Base-by-base conservation (phyloP, 2,888 invertebrate species). In the Alloplasta piceator region DNA sequence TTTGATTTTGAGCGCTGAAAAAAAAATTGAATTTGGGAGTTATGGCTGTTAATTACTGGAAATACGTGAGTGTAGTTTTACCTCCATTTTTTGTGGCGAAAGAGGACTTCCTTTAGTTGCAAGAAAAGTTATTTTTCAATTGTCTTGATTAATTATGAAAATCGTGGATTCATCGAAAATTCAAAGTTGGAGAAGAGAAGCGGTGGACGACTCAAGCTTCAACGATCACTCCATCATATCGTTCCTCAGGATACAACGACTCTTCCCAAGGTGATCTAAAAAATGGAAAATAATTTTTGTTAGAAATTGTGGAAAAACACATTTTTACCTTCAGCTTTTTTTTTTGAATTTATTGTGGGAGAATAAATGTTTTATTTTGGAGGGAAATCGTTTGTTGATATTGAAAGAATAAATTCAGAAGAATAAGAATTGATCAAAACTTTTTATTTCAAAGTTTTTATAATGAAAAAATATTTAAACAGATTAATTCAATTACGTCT, bases 11-110 rank as follows among this genome's bases (percentile, higher is more conserved):
- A n/a, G 16, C 46, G 39, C 12, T 76, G 41, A 39, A 12, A 12
- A n/a, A n/a, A 9, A 36, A n/a, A n/a, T n/a, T n/a, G 64, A 16
- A 66, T 46, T n/a, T 7, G 6, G 39, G 14, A 64, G 26, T 26
- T 39, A 81, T 83, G 84, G 76, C 84, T 9, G 58, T 78, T 38
- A 79, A 67, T 43, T 82, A 82, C 43, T 85, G 85, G 85, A 85
- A 82, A 82, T 83, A 71, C 52, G 85, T 85, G 68, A 85, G 85
- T 48, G 0, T 6, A 26, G 6, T 38, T 10, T 39, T 56, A 14
- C 9, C 48, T 56, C 10, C 1, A 10, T 41, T 67, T 43, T 50
- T 50, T 16, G 39, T n/a, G n/a, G 36, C 52, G 5, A 48, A 63
- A 36, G 55, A 46, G 39, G 12, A 50, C n/a, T 43, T 12, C 12